Evolutionary conservation across 2,797 vertebrate genomes (phyloP).

Genomic region (Sebastes flavidus): DNA sequence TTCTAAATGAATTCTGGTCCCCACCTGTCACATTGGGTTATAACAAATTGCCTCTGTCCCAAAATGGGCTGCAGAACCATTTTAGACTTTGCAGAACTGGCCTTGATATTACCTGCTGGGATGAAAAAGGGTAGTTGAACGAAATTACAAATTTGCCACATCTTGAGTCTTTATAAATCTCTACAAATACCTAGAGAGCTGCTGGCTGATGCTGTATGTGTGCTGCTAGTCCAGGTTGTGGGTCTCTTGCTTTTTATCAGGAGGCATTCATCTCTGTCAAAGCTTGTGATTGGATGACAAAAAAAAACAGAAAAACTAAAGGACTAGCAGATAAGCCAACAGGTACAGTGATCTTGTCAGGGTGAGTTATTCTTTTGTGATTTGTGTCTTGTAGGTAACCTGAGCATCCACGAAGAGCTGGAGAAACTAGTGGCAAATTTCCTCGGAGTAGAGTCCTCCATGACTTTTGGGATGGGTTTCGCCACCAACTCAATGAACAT

Average conservation of each 20-base stretch:
- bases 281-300: constrained; percentile 34
- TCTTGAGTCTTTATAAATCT: constrained; percentile 41
- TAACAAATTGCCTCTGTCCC: constrained; percentile 31
- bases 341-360: constrained; percentile 5
- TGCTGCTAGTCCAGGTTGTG: neutral
- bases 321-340: neutral
- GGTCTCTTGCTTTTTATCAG: constrained; percentile 16
- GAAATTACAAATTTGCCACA: constrained; percentile 46
- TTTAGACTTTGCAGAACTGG: constrained; percentile 25
- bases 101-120: constrained; percentile 23
- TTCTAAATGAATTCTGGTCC: constrained; percentile 59
- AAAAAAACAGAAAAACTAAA: constrained; percentile 2
- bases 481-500: constrained; percentile 99
- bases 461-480: constrained; percentile 98
- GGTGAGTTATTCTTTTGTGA: constrained; percentile 18
- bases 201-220: neutral
- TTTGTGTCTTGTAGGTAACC: constrained; percentile 83
- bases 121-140: constrained; percentile 29
- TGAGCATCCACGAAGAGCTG: constrained; percentile 90
- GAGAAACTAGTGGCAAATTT: constrained; percentile 81
- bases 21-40: constrained; percentile 54
- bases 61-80: constrained; percentile 41
- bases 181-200: neutral
- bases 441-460: constrained; percentile 89
- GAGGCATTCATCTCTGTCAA: constrained; percentile 35